Conservation (phyloP, 2,888 invertebrate species). For the Apodemia hepburni region DNA sequence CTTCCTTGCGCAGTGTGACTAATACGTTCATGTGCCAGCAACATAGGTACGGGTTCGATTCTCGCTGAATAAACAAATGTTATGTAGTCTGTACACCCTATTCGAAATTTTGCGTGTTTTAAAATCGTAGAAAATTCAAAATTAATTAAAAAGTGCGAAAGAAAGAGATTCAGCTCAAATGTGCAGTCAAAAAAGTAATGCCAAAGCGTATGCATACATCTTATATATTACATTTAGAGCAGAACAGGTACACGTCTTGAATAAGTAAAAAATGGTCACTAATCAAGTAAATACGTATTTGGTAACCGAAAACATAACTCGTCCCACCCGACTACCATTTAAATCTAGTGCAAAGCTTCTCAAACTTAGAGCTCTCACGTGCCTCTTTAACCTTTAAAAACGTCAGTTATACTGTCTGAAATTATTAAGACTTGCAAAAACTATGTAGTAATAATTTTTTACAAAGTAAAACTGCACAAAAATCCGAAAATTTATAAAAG, state of each 20-base stretch:
- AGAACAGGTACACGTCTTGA: neutral
- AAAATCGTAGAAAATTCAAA: neutral
- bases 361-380: no score
- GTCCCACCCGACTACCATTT: neutral
- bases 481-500: no score
- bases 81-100: neutral
- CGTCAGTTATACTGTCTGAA: no score
- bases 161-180: no score
- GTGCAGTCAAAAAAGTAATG: no score
- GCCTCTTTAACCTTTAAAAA: no score
- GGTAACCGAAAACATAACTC: neutral
- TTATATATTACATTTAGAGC: neutral
- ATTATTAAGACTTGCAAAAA: no score
- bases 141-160: neutral
- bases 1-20: constrained; percentile 9
- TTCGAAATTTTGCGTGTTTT: neutral
- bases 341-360: neutral
- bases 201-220: no score
- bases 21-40: neutral
- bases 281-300: neutral
- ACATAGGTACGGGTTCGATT: constrained; percentile 2
- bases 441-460: no score
- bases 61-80: constrained; percentile 6
- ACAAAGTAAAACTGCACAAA: no score
- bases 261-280: neutral